Evolutionary conservation across 2,113 vertebrate genomes (phyloP), one percentile per base, ranked within the genome.

Genomic region (Sorex araneus): DNA sequence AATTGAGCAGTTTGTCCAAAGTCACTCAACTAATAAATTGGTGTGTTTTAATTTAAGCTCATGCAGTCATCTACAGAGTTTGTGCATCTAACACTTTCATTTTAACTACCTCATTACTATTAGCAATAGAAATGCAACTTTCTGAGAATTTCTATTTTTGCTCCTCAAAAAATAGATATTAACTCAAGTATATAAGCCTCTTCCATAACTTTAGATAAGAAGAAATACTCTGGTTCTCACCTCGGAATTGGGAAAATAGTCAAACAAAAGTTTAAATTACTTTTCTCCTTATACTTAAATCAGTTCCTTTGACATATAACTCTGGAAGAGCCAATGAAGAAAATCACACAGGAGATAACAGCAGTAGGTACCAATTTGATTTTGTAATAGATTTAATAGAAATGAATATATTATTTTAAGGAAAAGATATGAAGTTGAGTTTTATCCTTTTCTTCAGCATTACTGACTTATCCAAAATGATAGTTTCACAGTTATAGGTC

Each of bases 341-440:
- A 94, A 88, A 30, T 78, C 57, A 76, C 73, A 73, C 25, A 79
- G 67, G 67, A 79, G 76, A 93, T 76, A 50, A 28, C 69, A 70
- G 78, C 71, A 71, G 60, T 76, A 85, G 43, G 34, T n/a, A 82
- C 28, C 19, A 30, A 57, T 75, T 89, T 76, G 57, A 88, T 92
- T 94, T 83, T 93, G 81, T 75, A 66, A 64, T 15, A 87, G 45
- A 85, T 19, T 66, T 91, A 63, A 81, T 50, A 80, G 66, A 93
- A 90, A 90, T 90, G 18, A 95, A 95, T 92, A 86, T 40, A 67
- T 64, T 83, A 86, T 83, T 87, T 91, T 82, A 67, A 78, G 73
- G 18, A 76, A 93, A 91, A 90, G 30, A 54, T 27, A 19, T 54
- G n/a, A 87, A 63, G 34, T 30, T 85, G 19, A 69, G 32, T 88